phyloP scores from a whole-genome alignment of 2,113 vertebrate species.

The Takifugu bimaculatus region DNA sequence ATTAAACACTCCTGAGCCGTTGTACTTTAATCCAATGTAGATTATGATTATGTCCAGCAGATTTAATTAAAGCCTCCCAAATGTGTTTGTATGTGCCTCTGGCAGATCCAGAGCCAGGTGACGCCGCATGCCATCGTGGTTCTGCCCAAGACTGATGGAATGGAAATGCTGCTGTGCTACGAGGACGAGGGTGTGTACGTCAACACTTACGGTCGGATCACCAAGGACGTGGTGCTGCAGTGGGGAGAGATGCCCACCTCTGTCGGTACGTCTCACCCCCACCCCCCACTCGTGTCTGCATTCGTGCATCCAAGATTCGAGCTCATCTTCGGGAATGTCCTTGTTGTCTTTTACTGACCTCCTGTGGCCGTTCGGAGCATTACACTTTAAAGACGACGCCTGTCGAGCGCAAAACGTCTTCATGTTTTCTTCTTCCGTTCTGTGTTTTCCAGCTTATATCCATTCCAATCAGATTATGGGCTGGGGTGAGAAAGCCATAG shows the following conservation, averaged over 20 bases:
- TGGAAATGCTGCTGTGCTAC: constrained; percentile 98
- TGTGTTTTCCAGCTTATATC: constrained; percentile 83
- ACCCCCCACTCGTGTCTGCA: neutral
- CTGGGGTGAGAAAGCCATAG: constrained; percentile 99
- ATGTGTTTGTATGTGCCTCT: constrained; percentile 11
- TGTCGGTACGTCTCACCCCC: constrained; percentile 79
- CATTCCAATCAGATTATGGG: constrained; percentile 99
- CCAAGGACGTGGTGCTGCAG: constrained; percentile 97
- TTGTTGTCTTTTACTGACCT: constrained; percentile 20
- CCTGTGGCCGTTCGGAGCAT: constrained; percentile 10
- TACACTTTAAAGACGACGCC: neutral
- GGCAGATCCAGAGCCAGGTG: constrained; percentile 93
- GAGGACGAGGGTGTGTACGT: constrained; percentile 98
- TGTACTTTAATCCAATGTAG: constrained; percentile 23
- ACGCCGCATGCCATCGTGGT: constrained; percentile 96
- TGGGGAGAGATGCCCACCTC: constrained; percentile 99
- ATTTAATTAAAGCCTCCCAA: constrained; percentile 25
- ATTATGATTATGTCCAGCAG: constrained; percentile 11
- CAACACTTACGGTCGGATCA: constrained; percentile 97
- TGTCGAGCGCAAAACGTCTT: neutral
- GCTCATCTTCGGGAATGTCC: neutral
- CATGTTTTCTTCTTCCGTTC: neutral
- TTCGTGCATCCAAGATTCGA: neutral
- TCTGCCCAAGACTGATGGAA: constrained; percentile 95
- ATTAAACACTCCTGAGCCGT: constrained; percentile 11